phyloP scores from a whole-genome alignment of 1,140 invertebrate species.

The Mycetomoellerius zeteki region DNA sequence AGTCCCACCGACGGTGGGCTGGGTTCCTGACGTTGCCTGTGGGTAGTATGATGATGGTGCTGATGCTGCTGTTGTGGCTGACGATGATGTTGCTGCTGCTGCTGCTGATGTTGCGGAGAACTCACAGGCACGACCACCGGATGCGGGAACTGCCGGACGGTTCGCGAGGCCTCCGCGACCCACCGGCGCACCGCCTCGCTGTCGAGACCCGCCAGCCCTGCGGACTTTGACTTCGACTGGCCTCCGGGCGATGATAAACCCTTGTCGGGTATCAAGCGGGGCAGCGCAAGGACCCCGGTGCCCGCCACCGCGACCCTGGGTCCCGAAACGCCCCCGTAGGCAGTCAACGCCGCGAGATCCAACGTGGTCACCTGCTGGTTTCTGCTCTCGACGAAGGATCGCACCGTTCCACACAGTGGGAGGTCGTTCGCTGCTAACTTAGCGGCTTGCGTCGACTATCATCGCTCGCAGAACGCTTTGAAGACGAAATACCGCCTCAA shows the following conservation, averaged over 20 bases:
- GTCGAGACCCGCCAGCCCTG: conserved; percentile 86
- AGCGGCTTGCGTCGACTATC: conserved; percentile 15
- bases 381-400: conserved; percentile 37
- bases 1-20: conserved; percentile 76
- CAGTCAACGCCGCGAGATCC: conserved; percentile 84
- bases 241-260: conserved; percentile 81
- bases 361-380: conserved; percentile 78
- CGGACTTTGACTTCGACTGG: conserved; percentile 83
- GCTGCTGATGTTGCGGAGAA: conserved; percentile 72
- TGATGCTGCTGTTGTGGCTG: conserved; percentile 71
- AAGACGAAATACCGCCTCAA: neutral
- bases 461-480: conserved; percentile 15
- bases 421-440: conserved; percentile 19
- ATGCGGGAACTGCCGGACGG: conserved; percentile 84
- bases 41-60: conserved; percentile 75
- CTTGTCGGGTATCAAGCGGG: conserved; percentile 84
- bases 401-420: conserved; percentile 18
- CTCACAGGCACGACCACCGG: conserved; percentile 78
- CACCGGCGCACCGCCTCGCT: conserved; percentile 86
- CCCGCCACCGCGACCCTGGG: conserved; percentile 86
- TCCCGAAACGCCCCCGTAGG: conserved; percentile 81
- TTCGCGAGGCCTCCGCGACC: conserved; percentile 85
- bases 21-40: conserved; percentile 77
- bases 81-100: conserved; percentile 64
- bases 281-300: conserved; percentile 84